Conservation (phyloP, 2,888 invertebrate species). For the Phrixothrix hirtus region DNA sequence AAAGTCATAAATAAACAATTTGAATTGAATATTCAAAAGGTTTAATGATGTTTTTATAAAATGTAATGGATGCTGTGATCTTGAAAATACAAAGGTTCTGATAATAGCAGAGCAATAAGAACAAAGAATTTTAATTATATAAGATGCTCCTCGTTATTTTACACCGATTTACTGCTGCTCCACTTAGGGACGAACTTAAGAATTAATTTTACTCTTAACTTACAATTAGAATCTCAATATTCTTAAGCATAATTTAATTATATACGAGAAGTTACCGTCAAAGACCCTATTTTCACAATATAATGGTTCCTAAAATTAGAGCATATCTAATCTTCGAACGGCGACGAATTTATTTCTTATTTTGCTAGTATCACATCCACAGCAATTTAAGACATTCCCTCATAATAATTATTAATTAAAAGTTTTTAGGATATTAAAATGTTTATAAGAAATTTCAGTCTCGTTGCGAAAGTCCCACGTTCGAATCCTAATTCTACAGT, state of each 20-base stretch:
- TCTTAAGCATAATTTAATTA: too few species aligned
- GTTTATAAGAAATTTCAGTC: too few species aligned
- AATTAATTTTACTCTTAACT: conserved; percentile 16
- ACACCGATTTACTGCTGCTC: conserved; percentile 21
- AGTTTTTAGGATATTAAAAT: too few species aligned
- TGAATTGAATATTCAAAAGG: background rate
- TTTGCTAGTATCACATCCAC: too few species aligned
- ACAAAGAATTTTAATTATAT: conserved; percentile 27
- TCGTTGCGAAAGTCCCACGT: too few species aligned
- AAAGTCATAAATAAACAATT: background rate
- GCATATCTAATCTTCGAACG: too few species aligned
- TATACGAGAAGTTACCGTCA: background rate
- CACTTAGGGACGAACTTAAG: conserved; percentile 9
- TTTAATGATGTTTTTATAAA: conserved; percentile 5
- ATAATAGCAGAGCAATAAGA: conserved; percentile 21
- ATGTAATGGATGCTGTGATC: conserved; percentile 5
- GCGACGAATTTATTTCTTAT: too few species aligned
- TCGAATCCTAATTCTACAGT: too few species aligned
- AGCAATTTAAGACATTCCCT: too few species aligned
- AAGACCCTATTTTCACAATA: too few species aligned
- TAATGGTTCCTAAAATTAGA: too few species aligned
- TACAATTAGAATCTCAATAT: background rate
- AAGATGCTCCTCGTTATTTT: conserved; percentile 19
- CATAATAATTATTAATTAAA: too few species aligned
- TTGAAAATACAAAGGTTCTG: conserved; percentile 14